Conservation (phyloP, 1,140 invertebrate genomes). For the Glossosoma conforme region DNA sequence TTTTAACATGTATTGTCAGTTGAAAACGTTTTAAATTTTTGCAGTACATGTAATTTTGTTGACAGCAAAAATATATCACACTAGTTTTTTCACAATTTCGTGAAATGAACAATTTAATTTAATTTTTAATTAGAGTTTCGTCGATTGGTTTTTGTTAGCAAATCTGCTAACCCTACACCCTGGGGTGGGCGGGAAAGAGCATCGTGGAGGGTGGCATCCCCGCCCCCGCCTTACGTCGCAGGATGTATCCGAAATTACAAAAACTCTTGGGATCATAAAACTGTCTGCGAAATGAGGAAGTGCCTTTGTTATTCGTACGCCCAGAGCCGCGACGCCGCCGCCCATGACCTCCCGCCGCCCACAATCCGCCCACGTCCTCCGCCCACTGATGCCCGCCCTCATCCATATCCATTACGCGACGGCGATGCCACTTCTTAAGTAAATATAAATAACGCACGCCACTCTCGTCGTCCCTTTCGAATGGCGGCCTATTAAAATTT, state of each 20-base stretch:
- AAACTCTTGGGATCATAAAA: slow-evolving; percentile 34
- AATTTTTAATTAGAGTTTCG: no score
- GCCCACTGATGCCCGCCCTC: slow-evolving; percentile 24
- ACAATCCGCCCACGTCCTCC: slow-evolving; percentile 13
- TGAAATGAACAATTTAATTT: no score
- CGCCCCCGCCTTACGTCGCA: slow-evolving; percentile 18
- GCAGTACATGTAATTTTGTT: no score
- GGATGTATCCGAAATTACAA: slow-evolving; percentile 34
- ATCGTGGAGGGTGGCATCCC: slow-evolving; percentile 5
- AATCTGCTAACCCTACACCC: neutral
- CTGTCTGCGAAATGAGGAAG: slow-evolving; percentile 33
- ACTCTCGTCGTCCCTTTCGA: slow-evolving; percentile 19
- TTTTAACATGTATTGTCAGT: no score
- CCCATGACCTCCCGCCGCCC: slow-evolving; percentile 9
- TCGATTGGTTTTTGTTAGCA: no score
- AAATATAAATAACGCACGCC: slow-evolving; percentile 28
- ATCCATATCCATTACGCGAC: slow-evolving; percentile 30
- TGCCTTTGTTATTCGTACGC: slow-evolving; percentile 33
- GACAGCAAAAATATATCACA: no score
- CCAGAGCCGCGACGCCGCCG: slow-evolving; percentile 16
- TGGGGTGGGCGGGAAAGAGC: slow-evolving; percentile 6
- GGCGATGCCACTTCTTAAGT: slow-evolving; percentile 22
- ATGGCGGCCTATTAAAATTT: no score
- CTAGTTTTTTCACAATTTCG: no score
- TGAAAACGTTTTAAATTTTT: no score